Percentiles rank a stretch among this genome's conserved stretches.
These are phyloP conservation scores for Chaetogeoica ovagalla DNA, from an alignment of 2,888 invertebrate genomes.

Conservation along the genomic window DNA sequence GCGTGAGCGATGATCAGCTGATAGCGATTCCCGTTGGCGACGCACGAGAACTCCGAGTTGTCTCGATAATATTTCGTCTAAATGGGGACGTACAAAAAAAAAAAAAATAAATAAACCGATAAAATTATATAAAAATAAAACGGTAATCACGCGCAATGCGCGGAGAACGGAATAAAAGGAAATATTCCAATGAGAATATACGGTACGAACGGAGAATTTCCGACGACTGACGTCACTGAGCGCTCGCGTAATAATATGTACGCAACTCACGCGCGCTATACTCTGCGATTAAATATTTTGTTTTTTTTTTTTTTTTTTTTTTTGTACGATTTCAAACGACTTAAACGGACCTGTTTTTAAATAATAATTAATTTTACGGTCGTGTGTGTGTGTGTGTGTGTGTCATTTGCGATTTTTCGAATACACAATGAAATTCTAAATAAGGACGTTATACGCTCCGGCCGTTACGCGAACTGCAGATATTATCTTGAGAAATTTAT, in stretches of 20 bases:
- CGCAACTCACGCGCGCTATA: neutral
- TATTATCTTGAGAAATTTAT: too few species aligned
- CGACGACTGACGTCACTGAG: conserved; percentile 5
- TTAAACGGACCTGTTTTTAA: too few species aligned
- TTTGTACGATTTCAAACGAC: too few species aligned
- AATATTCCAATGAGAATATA: neutral
- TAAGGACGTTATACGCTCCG: too few species aligned
- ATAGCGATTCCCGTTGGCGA: conserved; percentile 75
- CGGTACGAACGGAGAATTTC: neutral
- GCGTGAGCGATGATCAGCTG: conserved; percentile 83
- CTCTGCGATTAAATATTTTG: too few species aligned
- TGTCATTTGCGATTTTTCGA: too few species aligned
- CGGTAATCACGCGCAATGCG: neutral
- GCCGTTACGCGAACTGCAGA: too few species aligned
- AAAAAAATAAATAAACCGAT: too few species aligned
- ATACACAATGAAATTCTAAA: too few species aligned
- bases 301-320: too few species aligned
- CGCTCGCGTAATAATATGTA: neutral
- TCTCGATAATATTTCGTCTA: conserved; percentile 86
- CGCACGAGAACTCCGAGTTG: conserved; percentile 77
- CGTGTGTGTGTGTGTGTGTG: too few species aligned
- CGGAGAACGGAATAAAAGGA: neutral
- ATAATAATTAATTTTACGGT: too few species aligned
- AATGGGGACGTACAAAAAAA: conserved; percentile 10
- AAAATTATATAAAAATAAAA: neutral